phyloP scores from a whole-genome alignment of 2,888 invertebrate species.

The Archips crataeganus region DNA sequence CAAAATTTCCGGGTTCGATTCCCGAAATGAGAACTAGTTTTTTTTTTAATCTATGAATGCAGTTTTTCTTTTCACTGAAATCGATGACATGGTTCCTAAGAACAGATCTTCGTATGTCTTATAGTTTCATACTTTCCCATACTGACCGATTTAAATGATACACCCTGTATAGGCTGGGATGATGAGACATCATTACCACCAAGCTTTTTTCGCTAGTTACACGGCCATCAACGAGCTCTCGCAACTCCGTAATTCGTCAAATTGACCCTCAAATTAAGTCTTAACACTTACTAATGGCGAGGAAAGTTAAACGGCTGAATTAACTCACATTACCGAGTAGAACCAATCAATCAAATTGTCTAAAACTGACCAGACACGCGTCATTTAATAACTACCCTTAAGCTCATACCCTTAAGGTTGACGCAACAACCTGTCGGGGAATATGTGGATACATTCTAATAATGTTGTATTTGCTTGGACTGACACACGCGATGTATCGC shows the following conservation, averaged over 20 bases:
- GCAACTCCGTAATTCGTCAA: neutral
- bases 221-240: neutral
- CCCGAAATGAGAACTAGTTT: no score
- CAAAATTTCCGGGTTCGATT: no score
- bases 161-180: no score
- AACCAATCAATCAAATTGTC: slow-evolving; percentile 37
- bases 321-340: slow-evolving; percentile 24
- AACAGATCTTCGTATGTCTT: no score
- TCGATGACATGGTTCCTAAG: no score
- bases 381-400: slow-evolving; percentile 6
- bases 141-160: no score
- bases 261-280: slow-evolving; percentile 5
- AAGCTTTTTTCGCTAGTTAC: neutral
- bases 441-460: slow-evolving; percentile 39
- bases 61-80: no score
- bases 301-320: slow-evolving; percentile 14
- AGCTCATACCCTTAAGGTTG: neutral
- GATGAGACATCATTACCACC: neutral
- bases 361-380: slow-evolving; percentile 9
- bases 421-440: slow-evolving; percentile 38
- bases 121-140: no score
- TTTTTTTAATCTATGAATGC: no score
- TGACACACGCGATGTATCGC: slow-evolving; percentile 15
- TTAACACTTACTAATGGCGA: neutral
- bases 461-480: slow-evolving; percentile 38